These are phyloP conservation scores for Proisotoma minuta DNA, from an alignment of 2,888 invertebrate species.

Conservation along the genomic window DNA sequence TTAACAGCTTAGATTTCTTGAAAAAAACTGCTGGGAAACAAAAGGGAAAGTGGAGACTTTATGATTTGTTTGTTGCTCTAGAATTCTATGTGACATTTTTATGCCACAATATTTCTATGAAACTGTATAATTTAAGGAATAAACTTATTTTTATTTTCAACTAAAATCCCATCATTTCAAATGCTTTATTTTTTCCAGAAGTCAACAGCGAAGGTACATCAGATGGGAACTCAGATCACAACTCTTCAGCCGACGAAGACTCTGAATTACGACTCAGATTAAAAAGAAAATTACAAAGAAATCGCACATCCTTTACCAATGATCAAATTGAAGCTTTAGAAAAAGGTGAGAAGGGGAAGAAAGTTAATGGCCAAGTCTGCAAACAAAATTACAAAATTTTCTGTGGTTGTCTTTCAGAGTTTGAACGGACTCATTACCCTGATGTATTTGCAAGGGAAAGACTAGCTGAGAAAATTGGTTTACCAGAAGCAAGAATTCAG, in stretches of 20 bases:
- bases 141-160: no score
- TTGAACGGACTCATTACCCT: slow-evolving; percentile 94
- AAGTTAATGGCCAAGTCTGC: slow-evolving; percentile 8
- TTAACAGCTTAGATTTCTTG: slow-evolving; percentile 10
- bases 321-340: slow-evolving; percentile 98
- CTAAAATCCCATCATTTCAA: not conserved
- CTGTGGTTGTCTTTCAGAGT: slow-evolving; percentile 65
- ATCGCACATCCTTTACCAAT: slow-evolving; percentile 96
- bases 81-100: not conserved
- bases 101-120: not conserved
- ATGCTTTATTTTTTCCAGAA: slow-evolving; percentile 46
- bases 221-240: slow-evolving; percentile 85
- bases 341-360: slow-evolving; percentile 80
- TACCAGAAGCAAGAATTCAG: slow-evolving; percentile 99
- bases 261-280: slow-evolving; percentile 87
- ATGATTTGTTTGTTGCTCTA: no score
- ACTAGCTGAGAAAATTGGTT: slow-evolving; percentile 93
- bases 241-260: slow-evolving; percentile 71
- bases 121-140: no score
- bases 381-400: no score
- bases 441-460: slow-evolving; percentile 94
- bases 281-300: slow-evolving; percentile 93
- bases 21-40: no score
- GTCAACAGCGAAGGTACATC: slow-evolving; percentile 66
- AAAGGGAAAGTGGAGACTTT: no score